Percentiles rank a stretch among this genome's conserved stretches.
phyloP scores from a whole-genome alignment of 2,113 vertebrate species.

The Sylvia atricapilla region DNA sequence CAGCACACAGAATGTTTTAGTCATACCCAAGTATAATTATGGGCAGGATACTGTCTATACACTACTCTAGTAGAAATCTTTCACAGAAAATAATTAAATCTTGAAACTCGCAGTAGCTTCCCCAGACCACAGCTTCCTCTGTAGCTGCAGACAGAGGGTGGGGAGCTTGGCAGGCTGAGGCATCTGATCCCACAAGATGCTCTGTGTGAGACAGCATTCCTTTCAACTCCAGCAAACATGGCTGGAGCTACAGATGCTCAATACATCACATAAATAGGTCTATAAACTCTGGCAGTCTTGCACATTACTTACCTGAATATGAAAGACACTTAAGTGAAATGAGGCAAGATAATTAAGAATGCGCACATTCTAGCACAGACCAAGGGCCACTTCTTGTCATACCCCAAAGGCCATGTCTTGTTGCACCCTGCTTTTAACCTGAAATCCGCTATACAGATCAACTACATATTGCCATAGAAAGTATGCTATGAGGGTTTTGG shows the following conservation, averaged over 20 bases:
- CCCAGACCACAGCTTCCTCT: background rate
- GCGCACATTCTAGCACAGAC: background rate
- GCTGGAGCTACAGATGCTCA: background rate
- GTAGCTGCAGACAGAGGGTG: background rate
- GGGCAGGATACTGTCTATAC: background rate
- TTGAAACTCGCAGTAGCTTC: background rate
- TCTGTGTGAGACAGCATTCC: rapidly evolving
- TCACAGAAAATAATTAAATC: background rate
- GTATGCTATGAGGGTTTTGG: rapidly evolving
- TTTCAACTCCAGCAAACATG: background rate
- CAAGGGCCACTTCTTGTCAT: background rate
- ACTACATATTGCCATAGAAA: background rate
- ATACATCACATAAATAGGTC: background rate
- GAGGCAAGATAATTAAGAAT: background rate
- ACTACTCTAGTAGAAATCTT: background rate
- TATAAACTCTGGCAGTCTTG: background rate
- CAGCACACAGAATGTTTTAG: background rate
- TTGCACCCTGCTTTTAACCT: background rate
- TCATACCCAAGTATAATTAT: background rate
- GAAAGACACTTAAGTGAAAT: conserved; percentile 24
- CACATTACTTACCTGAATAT: conserved; percentile 34
- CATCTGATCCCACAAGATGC: background rate
- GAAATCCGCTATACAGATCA: background rate
- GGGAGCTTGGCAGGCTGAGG: background rate
- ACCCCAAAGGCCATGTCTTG: background rate